These are phyloP conservation scores for Neoscelio sp. DNA, from an alignment of 2,888 invertebrate species.

Conservation along the genomic window DNA sequence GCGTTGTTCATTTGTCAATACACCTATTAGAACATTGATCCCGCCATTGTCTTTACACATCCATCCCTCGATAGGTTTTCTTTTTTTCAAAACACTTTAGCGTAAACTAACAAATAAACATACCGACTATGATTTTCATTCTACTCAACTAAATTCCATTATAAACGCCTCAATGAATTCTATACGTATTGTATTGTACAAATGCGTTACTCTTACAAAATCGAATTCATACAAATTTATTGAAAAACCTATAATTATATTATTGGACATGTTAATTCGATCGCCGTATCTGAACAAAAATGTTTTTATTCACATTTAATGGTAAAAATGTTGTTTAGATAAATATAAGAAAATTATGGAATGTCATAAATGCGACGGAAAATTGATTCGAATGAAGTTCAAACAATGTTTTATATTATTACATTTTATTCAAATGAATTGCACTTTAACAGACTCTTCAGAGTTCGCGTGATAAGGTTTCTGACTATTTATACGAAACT, in stretches of 20 bases:
- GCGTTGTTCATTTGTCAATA: conserved; percentile 24
- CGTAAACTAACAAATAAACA: conserved; percentile 26
- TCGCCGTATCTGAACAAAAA: conserved; percentile 13
- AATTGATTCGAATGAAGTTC: too few species aligned
- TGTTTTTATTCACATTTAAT: too few species aligned
- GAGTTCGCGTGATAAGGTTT: too few species aligned
- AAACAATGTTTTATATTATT: too few species aligned
- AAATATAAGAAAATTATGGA: too few species aligned
- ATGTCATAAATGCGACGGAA: too few species aligned
- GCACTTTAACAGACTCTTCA: too few species aligned
- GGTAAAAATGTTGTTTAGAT: too few species aligned
- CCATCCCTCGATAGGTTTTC: not conserved
- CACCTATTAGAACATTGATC: conserved; percentile 42
- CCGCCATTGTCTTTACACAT: conserved; percentile 5
- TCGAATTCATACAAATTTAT: conserved; percentile 49
- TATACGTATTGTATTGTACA: conserved; percentile 30
- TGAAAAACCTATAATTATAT: conserved; percentile 43
- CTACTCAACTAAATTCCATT: conserved; percentile 12
- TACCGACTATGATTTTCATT: conserved; percentile 4
- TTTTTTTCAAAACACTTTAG: conserved; percentile 23
- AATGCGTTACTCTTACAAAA: conserved; percentile 46
- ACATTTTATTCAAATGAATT: too few species aligned
- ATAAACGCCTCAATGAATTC: conserved; percentile 31
- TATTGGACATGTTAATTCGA: conserved; percentile 30
- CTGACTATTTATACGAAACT: too few species aligned